Conservation (phyloP, 2,888 invertebrate species). For the Epicampocera succincta region DNA sequence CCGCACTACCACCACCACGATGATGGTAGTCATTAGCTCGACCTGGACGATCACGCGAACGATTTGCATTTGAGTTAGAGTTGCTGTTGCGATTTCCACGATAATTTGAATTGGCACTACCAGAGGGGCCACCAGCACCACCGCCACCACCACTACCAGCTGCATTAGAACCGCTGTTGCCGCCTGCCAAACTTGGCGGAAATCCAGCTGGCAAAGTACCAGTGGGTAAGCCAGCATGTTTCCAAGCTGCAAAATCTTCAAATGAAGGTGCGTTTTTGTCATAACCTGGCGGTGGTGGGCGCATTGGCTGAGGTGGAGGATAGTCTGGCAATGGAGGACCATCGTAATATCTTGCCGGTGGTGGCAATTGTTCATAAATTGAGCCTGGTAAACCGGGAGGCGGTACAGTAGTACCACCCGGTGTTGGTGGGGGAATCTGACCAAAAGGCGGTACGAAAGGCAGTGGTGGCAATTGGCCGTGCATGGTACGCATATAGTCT, state of each 20-base stretch:
- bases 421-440: slow-evolving; percentile 86
- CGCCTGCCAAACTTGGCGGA: slow-evolving; percentile 75
- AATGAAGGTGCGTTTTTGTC: slow-evolving; percentile 88
- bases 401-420: slow-evolving; percentile 81
- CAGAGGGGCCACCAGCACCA: slow-evolving; percentile 63
- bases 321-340: slow-evolving; percentile 90
- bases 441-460: slow-evolving; percentile 90
- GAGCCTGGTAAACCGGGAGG: slow-evolving; percentile 76
- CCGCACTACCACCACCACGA: slow-evolving; percentile 77
- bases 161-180: slow-evolving; percentile 58
- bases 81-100: slow-evolving; percentile 76
- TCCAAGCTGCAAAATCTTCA: slow-evolving; percentile 84
- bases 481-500: slow-evolving; percentile 94
- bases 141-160: slow-evolving; percentile 46
- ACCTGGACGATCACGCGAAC: slow-evolving; percentile 78
- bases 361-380: slow-evolving; percentile 85
- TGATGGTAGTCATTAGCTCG: slow-evolving; percentile 75
- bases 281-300: slow-evolving; percentile 83
- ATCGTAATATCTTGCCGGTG: slow-evolving; percentile 92
- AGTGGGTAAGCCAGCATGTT: slow-evolving; percentile 79
- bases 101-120: slow-evolving; percentile 72
- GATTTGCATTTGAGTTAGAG: slow-evolving; percentile 73
- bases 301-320: slow-evolving; percentile 83
- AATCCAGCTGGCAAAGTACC: slow-evolving; percentile 74
- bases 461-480: slow-evolving; percentile 91